phyloP scores from a whole-genome alignment of 2,797 vertebrate genomes.

The Percopsis omiscomaycus region DNA sequence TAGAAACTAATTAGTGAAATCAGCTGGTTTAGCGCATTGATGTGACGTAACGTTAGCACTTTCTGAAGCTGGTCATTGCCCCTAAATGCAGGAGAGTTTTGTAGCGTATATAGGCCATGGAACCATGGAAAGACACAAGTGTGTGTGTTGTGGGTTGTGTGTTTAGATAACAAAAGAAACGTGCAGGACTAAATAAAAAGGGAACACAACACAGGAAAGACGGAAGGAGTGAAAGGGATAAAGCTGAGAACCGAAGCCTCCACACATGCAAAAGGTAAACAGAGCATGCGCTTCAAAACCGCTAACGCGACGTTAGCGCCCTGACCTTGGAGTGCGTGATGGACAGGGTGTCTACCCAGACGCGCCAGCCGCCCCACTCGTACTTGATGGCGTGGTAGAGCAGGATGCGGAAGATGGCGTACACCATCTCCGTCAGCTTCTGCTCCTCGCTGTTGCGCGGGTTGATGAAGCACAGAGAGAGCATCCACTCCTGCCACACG shows the following conservation, averaged over 20 bases:
- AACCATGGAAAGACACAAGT: conserved; percentile 9
- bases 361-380: conserved; percentile 98
- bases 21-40: too few species aligned
- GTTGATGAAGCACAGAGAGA: conserved; percentile 93
- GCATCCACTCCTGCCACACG: conserved; percentile 99
- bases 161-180: conserved; percentile 10
- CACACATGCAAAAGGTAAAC: conserved; percentile 39
- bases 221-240: conserved; percentile 25
- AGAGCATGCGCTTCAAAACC: conserved; percentile 19
- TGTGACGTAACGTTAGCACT: too few species aligned
- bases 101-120: too few species aligned
- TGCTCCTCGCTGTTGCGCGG: conserved; percentile 91
- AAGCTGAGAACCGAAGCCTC: conserved; percentile 27
- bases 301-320: conserved; percentile 21
- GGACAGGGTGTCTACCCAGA: conserved; percentile 98
- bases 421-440: conserved; percentile 99
- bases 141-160: conserved; percentile 4
- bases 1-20: too few species aligned
- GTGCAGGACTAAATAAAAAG: conserved; percentile 27
- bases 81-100: too few species aligned
- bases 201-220: background rate
- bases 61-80: too few species aligned
- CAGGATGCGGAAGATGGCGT: conserved; percentile 94
- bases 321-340: conserved; percentile 99
- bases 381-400: conserved; percentile 98